Percentiles rank a stretch among this genome's conserved stretches.
phyloP scores from a whole-genome alignment of 2,113 vertebrate genomes.

The Argyrosomus japonicus region DNA sequence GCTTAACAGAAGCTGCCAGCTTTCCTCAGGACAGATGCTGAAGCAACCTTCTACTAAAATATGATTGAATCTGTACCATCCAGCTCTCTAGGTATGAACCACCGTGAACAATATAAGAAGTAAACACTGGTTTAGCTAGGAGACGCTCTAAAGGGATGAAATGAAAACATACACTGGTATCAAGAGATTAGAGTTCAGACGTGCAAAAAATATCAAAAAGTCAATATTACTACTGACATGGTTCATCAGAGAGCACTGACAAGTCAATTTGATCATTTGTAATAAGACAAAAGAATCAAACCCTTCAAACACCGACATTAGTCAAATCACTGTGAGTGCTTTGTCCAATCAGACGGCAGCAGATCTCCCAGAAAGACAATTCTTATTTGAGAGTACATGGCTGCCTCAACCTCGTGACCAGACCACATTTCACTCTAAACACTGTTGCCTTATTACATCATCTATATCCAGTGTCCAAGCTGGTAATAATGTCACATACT shows the following conservation, averaged over 20 bases:
- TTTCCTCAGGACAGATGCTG: not conserved
- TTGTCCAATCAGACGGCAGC: not conserved
- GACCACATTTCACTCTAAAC: slow-evolving; percentile 36
- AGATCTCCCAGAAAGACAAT: not conserved
- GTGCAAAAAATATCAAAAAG: too few species aligned
- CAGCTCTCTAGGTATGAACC: not conserved
- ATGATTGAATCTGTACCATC: not conserved
- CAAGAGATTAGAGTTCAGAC: not conserved
- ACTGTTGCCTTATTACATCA: slow-evolving; percentile 23
- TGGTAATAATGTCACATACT: slow-evolving; percentile 28
- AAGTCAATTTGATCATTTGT: not conserved
- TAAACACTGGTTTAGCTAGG: not conserved
- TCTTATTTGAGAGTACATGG: not conserved
- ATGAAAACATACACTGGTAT: not conserved
- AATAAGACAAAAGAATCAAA: not conserved
- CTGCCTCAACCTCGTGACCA: slow-evolving; percentile 14
- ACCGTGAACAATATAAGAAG: not conserved
- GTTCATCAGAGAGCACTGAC: not conserved
- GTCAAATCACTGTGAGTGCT: not conserved
- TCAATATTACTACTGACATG: not conserved
- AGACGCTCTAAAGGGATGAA: not conserved
- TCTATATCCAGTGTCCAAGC: slow-evolving; percentile 6
- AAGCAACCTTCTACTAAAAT: not conserved
- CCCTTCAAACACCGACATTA: not conserved
- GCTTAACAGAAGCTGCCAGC: not conserved